Evolutionary conservation across 1,140 invertebrate genomes (phyloP), one percentile per base, ranked within the genome.

Genomic region (Drosophila ambigua): DNA sequence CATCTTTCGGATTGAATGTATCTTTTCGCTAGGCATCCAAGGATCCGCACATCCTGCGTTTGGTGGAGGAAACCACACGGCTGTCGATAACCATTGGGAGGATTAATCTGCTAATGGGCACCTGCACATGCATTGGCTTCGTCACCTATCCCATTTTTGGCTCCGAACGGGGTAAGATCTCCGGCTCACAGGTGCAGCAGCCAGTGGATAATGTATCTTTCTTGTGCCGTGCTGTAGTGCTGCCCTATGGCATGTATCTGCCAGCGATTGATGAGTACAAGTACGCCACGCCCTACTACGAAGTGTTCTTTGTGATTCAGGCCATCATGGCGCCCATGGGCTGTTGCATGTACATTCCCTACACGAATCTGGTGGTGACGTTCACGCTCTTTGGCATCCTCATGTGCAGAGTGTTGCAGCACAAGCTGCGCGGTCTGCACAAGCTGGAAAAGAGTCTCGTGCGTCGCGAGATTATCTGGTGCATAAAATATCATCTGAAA

Each of bases 271-370:
- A 91, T 24, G 76, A 91, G 45, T 90, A 91, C 49, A 89, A 91
- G 48, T 90, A 91, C 49, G 68, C 71, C 9, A 82, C 53, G 5
- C 89, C 89, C 24, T 89, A 65, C 51, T 91, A 91, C 43, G 85
- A 91, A 57, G 35, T 89, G 0, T 85, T 91, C 71, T 91, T 89
- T 51, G 77, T 83, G 20, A 72, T 79, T 11, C 89, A 91, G 60
- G 69, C 50, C 50, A 85, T 91, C 26, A 89, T 91, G 67, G 77
- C 89, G 4, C 89, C 89, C 11, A 91, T 91, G 75, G 89, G 89
- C 23, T 91, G 89, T 59, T 91, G 89, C 64, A 91, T 91, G 89
- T 91, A 91, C 39, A 91, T 91, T 49, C 89, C 89, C 0, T 91
- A 85, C 20, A 74, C 89, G 0, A 91, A 85, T 71, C 65, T 91